Conservation (phyloP, 2,797 vertebrate species). For the Lepus townsendii region DNA sequence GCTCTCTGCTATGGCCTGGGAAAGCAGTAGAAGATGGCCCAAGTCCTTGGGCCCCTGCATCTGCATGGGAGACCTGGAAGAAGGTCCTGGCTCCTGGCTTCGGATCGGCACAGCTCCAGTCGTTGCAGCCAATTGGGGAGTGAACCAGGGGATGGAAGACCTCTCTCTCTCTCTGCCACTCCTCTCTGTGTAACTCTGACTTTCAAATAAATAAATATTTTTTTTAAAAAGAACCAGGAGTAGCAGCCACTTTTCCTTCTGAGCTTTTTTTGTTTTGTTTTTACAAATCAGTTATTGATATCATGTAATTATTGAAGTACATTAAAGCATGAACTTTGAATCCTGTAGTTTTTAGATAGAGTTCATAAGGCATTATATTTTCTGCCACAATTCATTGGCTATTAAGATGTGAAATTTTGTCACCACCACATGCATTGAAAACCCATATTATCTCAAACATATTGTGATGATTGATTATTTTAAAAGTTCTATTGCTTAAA, state of each 20-base stretch:
- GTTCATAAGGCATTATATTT: constrained; percentile 18
- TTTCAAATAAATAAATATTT: too few relatives aligned
- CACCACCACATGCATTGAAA: neutral
- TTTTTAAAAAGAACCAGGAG: too few relatives aligned
- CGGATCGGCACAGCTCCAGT: too few relatives aligned
- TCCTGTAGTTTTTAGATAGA: neutral
- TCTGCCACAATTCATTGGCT: constrained; percentile 16
- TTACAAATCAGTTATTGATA: neutral
- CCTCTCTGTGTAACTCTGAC: too few relatives aligned
- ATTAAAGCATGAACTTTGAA: neutral
- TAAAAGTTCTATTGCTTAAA: constrained; percentile 29
- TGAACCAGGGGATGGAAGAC: too few relatives aligned
- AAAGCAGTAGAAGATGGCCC: too few relatives aligned
- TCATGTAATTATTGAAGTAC: neutral
- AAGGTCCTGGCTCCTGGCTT: too few relatives aligned
- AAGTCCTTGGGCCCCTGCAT: too few relatives aligned
- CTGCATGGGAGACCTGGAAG: too few relatives aligned
- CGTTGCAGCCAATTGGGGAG: too few relatives aligned
- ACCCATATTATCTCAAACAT: constrained; percentile 9
- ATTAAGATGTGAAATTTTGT: constrained; percentile 31
- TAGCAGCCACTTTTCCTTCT: neutral
- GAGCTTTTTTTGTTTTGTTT: neutral
- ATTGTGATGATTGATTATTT: neutral
- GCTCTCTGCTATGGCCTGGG: too few relatives aligned
- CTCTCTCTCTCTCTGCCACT: too few relatives aligned